Evolutionary conservation across 1,140 invertebrate species (phyloP), one percentile per base, ranked within the genome.

Genomic region (Penaeus vannamei): DNA sequence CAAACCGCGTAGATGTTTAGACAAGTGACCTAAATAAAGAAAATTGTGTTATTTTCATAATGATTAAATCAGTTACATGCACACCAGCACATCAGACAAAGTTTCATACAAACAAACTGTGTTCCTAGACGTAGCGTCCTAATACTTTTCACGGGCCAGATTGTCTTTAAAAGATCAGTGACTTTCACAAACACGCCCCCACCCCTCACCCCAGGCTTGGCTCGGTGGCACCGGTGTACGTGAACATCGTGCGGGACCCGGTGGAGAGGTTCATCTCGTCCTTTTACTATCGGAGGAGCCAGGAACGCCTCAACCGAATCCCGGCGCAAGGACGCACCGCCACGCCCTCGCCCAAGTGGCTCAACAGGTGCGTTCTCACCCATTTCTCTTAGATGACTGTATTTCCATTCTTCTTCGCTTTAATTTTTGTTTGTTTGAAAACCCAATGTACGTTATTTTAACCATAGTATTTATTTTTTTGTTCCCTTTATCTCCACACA

Each of bases 191-290:
- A 23, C 32, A 23, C 76, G 36, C 32, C 14, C 29, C 29, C 7
- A 26, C 1, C 32, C 7, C 76, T 5, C 42, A 17, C 69, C 53
- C 20, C 53, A 85, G 84, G 19, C 14, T 76, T 17, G 69, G 69
- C n/a, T 23, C 19, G n/a, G 42, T 61, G 23, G n/a, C 46, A 20
- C 84, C 84, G 10, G 72, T 77, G 3, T 85, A 85, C 23, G 77
- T 85, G n/a, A 85, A 85, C 17, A 60, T 85, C n/a, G 66, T 85
- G 22, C 23, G 84, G 8, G 69, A 85, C 17, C 84, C 84, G 14
- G 69, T 77, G 17, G 84, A 85, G 46, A 46, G 69, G 26, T 85
- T 85, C 26, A 85, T 85, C 69, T 85, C 84, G 12, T 85, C 84
- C 22, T 85, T 85, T 26, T 85, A 85, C 26, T 85, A 85, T n/a